Percentiles rank a stretch among this genome's conserved stretches.
Evolutionary conservation across 2,888 invertebrate species (phyloP).

Genomic region (Tolmerus cingulatus): DNA sequence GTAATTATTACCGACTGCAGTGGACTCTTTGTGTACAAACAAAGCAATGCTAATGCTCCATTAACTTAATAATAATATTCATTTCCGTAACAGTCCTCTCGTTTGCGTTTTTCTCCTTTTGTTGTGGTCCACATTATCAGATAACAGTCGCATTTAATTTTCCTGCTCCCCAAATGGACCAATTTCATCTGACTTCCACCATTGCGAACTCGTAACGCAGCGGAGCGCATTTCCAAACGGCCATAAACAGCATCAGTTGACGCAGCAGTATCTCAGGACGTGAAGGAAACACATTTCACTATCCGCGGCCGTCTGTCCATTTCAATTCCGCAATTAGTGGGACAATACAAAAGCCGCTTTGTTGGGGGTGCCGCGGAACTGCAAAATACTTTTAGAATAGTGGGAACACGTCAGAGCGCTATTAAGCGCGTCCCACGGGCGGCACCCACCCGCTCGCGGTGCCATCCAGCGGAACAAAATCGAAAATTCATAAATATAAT

Average conservation of each 20-base stretch:
- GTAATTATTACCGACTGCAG: not conserved
- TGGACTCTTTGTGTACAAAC: not conserved
- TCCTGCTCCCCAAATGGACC: not conserved
- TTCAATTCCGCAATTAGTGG: not conserved
- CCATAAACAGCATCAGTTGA: not conserved
- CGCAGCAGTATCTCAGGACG: not conserved
- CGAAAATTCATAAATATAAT: not conserved
- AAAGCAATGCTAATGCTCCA: not conserved
- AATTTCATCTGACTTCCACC: not conserved
- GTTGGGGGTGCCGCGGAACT: not conserved
- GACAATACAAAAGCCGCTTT: not conserved
- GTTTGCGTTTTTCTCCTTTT: not conserved
- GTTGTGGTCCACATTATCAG: not conserved
- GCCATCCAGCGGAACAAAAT: not conserved
- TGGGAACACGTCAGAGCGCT: not conserved
- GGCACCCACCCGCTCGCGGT: not conserved
- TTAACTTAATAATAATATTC: not conserved
- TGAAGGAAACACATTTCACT: not conserved
- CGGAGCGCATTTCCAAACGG: not conserved
- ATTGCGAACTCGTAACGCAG: not conserved
- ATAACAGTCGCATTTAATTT: not conserved
- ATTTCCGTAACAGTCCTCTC: not conserved
- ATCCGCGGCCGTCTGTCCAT: not conserved
- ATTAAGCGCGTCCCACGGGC: not conserved
- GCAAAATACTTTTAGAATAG: not conserved